Conservation (phyloP, 2,113 vertebrate genomes). For the Perca fluviatilis region DNA sequence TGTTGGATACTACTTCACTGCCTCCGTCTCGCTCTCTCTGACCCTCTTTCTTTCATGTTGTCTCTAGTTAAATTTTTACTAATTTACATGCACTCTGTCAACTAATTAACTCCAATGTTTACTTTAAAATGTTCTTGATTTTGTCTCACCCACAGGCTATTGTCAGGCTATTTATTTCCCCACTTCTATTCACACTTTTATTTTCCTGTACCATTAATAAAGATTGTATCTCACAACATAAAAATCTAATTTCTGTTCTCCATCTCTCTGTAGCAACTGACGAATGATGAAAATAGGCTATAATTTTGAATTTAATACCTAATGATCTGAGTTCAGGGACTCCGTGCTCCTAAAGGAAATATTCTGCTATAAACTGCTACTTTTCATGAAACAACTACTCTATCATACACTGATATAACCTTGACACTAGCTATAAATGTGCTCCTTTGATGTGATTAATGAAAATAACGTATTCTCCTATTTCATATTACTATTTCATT, state of each 20-base stretch:
- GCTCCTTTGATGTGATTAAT: not conserved
- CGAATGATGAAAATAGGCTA: constrained; percentile 22
- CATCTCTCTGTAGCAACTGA: not conserved
- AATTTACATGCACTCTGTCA: constrained; percentile 23
- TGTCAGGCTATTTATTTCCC: constrained; percentile 19
- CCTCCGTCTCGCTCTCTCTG: constrained; percentile 19
- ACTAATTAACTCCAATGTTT: constrained; percentile 40
- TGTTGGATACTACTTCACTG: constrained; percentile 38
- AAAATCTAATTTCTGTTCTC: constrained; percentile 5
- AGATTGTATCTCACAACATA: constrained; percentile 10
- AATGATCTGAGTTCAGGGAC: constrained; percentile 11
- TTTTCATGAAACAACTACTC: not conserved
- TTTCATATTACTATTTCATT: not conserved
- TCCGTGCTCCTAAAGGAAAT: not conserved
- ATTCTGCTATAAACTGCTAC: not conserved
- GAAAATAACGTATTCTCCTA: not conserved
- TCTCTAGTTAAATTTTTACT: constrained; percentile 23
- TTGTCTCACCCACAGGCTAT: constrained; percentile 31
- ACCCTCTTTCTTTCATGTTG: constrained; percentile 33
- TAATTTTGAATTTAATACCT: not conserved
- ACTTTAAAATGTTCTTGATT: constrained; percentile 45
- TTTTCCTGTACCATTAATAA: constrained; percentile 27
- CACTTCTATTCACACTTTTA: constrained; percentile 17
- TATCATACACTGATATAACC: not conserved
- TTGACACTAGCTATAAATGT: not conserved